These are phyloP conservation scores for Drosophila yakuba DNA, from an alignment of 1,140 invertebrate species.

Conservation along the genomic window DNA sequence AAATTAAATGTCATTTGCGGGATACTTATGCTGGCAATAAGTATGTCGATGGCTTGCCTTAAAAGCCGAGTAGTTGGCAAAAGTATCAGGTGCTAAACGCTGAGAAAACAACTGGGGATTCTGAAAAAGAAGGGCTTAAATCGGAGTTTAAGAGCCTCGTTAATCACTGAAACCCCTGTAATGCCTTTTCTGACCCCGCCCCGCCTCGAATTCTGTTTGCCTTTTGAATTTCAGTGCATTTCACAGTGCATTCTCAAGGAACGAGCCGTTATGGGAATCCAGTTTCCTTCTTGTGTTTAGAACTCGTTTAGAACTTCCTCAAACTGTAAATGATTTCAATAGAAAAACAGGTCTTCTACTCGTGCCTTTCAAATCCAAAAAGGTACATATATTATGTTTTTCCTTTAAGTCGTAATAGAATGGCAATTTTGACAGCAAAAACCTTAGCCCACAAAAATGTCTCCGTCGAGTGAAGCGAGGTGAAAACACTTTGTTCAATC, in stretches of 20 bases:
- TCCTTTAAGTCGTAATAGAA: no score
- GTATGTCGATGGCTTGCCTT: slow-evolving; percentile 23
- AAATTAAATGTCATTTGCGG: slow-evolving; percentile 74
- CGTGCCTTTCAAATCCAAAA: not conserved
- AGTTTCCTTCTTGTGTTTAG: slow-evolving; percentile 51
- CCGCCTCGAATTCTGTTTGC: slow-evolving; percentile 63
- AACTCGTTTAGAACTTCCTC: slow-evolving; percentile 30
- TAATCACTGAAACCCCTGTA: slow-evolving; percentile 44
- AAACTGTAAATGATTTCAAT: slow-evolving; percentile 18
- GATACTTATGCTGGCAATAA: slow-evolving; percentile 48
- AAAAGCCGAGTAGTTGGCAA: slow-evolving; percentile 11
- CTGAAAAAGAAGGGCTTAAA: slow-evolving; percentile 10
- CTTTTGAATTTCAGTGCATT: slow-evolving; percentile 38
- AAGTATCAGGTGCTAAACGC: slow-evolving; percentile 38
- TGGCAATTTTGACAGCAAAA: not conserved
- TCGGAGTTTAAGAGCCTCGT: slow-evolving; percentile 28
- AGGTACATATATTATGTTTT: no score
- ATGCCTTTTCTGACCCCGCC: slow-evolving; percentile 42
- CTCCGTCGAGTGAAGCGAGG: slow-evolving; percentile 1
- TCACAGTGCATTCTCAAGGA: slow-evolving; percentile 38
- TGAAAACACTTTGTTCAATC: slow-evolving; percentile 23
- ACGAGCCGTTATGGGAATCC: slow-evolving; percentile 24
- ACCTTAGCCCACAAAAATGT: not conserved
- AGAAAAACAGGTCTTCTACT: slow-evolving; percentile 7
- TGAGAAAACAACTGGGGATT: slow-evolving; percentile 1